Percentiles rank a stretch among this genome's conserved stretches.
phyloP scores from a whole-genome alignment of 2,797 vertebrate genomes.

The Trachops cirrhosus region DNA sequence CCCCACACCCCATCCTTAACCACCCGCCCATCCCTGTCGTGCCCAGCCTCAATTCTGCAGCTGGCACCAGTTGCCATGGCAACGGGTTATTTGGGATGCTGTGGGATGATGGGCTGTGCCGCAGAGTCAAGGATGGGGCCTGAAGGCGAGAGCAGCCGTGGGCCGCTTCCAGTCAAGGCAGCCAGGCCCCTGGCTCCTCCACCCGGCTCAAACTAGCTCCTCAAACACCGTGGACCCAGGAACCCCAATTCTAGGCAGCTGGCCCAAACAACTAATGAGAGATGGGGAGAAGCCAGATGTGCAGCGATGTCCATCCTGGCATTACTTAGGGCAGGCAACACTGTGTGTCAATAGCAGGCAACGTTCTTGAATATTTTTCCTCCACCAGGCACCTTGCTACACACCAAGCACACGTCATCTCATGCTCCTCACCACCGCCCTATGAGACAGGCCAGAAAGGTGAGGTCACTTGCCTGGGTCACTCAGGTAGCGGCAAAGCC shows the following conservation, averaged over 20 bases:
- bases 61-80: slow-evolving; percentile 55
- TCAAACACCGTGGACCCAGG: not conserved
- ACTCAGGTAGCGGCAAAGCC: not conserved
- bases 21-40: not conserved
- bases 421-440: not conserved
- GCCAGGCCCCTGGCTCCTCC: not conserved
- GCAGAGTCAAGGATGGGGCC: slow-evolving; percentile 64
- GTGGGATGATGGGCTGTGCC: slow-evolving; percentile 39
- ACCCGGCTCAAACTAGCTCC: not conserved
- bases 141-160: not conserved
- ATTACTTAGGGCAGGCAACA: not conserved
- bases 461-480: not conserved
- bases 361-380: not conserved
- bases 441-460: not conserved
- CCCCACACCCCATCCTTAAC: not conserved
- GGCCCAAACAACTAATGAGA: not conserved
- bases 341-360: not conserved
- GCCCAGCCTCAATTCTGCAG: slow-evolving; percentile 25
- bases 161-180: not conserved
- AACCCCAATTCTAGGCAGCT: not conserved
- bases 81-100: slow-evolving; percentile 54
- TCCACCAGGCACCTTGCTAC: not conserved
- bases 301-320: not conserved
- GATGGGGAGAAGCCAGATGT: not conserved
- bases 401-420: not conserved